Evolutionary conservation across 2,113 vertebrate species (phyloP).

Genomic region (Zapus hudsonius): DNA sequence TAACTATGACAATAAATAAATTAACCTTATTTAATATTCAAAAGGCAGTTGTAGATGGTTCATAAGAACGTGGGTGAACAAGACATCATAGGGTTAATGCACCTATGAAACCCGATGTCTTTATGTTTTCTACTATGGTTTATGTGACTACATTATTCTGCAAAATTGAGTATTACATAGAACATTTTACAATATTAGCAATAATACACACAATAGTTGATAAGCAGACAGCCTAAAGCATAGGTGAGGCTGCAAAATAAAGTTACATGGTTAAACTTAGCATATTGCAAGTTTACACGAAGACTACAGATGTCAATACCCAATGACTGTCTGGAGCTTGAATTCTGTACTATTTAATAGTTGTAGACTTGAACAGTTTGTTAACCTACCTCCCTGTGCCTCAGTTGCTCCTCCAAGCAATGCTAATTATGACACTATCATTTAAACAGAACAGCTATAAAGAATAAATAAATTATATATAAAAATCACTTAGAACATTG

Average conservation of each 20-base stretch:
- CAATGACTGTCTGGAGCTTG: not conserved
- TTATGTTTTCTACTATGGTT: not conserved
- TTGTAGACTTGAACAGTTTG: not conserved
- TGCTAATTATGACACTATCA: not conserved
- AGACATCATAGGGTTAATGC: not conserved
- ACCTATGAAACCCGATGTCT: not conserved
- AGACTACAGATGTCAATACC: not conserved
- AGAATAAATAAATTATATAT: not conserved
- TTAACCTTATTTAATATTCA: not conserved
- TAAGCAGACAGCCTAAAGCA: not conserved
- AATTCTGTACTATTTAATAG: not conserved
- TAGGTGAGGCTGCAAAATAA: not conserved
- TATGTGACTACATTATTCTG: not conserved
- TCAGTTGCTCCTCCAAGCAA: not conserved
- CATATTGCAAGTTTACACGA: not conserved
- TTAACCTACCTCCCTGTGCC: not conserved
- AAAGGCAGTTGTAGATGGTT: not conserved
- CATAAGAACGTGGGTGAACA: not conserved
- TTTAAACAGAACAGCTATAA: not conserved
- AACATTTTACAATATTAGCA: conserved; percentile 6
- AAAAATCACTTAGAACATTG: not conserved
- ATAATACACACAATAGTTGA: not conserved
- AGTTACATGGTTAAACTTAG: not conserved
- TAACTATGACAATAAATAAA: not conserved
- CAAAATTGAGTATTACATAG: not conserved